Percentiles rank a stretch among this genome's conserved stretches.
These are phyloP conservation scores for Sphecodes monilicornis DNA, from an alignment of 2,888 invertebrate species.

Conservation along the genomic window DNA sequence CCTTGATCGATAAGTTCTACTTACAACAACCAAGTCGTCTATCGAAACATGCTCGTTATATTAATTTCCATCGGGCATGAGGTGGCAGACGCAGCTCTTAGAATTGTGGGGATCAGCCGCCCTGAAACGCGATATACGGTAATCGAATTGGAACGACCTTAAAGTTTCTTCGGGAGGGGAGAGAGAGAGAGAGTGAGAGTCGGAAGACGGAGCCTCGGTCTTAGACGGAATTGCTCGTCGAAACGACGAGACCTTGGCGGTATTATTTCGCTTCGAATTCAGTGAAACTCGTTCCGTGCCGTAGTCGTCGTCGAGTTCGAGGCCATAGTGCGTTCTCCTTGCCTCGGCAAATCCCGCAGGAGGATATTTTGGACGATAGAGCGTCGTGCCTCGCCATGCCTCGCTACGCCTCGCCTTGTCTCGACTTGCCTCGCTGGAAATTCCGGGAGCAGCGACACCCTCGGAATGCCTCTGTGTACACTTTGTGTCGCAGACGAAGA, in stretches of 20 bases:
- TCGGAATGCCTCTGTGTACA: conserved; percentile 29
- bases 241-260: conserved; percentile 38
- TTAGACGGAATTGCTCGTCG: conserved; percentile 42
- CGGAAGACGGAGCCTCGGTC: conserved; percentile 15
- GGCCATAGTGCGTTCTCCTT: conserved; percentile 20
- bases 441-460: neutral
- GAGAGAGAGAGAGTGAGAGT: neutral
- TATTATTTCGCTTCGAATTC: conserved; percentile 60
- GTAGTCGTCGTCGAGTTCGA: conserved; percentile 49
- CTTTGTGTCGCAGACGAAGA: conserved; percentile 11
- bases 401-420: neutral
- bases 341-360: conserved; percentile 55
- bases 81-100: neutral
- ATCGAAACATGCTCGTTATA: neutral
- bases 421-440: conserved; percentile 39
- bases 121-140: conserved; percentile 23
- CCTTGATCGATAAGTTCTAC: too few species aligned
- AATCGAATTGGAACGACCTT: conserved; percentile 53
- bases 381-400: neutral
- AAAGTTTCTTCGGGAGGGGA: conserved; percentile 36
- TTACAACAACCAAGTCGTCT: neutral
- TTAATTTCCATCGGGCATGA: neutral
- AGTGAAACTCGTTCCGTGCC: conserved; percentile 63
- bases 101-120: conserved; percentile 7
- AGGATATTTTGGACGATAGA: conserved; percentile 54